These are phyloP conservation scores for Seira sanloemensis DNA, from an alignment of 2,888 invertebrate genomes.

Conservation along the genomic window DNA sequence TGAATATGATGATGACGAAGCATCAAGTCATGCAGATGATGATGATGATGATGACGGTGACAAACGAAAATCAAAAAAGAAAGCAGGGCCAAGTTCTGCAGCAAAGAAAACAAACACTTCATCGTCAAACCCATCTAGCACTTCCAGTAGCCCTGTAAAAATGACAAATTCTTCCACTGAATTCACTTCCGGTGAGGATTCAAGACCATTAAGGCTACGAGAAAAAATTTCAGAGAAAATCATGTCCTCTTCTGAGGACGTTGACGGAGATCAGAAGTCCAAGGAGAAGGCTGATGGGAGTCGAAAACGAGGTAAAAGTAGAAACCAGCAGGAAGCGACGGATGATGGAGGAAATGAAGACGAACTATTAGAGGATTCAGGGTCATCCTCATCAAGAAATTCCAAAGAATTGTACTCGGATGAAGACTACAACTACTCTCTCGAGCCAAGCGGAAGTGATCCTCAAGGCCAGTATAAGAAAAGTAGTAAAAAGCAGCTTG, in stretches of 20 bases:
- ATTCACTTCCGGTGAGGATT: constrained; percentile 33
- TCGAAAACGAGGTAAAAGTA: not conserved
- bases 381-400: not conserved
- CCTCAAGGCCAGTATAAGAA: not conserved
- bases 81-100: not conserved
- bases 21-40: too few relatives aligned
- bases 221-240: constrained; percentile 54
- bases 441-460: constrained; percentile 52
- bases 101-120: constrained; percentile 11
- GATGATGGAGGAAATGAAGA: not conserved
- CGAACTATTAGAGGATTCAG: not conserved
- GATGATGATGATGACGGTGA: constrained; percentile 7
- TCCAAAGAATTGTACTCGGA: constrained; percentile 9
- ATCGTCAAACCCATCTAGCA: too few relatives aligned
- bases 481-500: constrained; percentile 39
- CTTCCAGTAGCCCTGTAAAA: not conserved
- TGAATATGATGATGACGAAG: constrained; percentile 4
- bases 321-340: not conserved
- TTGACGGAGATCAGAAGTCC: constrained; percentile 22
- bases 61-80: constrained; percentile 5
- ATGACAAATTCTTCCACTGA: constrained; percentile 13
- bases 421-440: constrained; percentile 39
- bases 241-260: constrained; percentile 42
- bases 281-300: constrained; percentile 28
- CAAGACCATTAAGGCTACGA: constrained; percentile 17